phyloP scores from a whole-genome alignment of 2,797 vertebrate genomes.

The Euthynnus affinis region DNA sequence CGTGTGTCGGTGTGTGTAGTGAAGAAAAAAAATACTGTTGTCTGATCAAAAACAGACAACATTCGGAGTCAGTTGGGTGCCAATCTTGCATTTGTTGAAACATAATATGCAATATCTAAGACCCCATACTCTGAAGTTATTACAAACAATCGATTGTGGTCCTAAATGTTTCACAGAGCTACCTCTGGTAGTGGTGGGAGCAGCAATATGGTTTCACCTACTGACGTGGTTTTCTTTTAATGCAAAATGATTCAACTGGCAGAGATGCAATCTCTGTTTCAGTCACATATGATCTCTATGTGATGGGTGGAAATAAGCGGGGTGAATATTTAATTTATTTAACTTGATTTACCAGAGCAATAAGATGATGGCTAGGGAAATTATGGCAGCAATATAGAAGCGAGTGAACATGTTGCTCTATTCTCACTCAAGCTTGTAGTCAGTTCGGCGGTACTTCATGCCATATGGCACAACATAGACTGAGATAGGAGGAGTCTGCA shows the following conservation, averaged over 20 bases:
- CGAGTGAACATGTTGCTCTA: constrained; percentile 15
- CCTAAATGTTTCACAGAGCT: background rate
- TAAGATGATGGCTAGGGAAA: constrained; percentile 33
- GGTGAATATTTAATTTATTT: constrained; percentile 40
- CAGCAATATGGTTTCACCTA: constrained; percentile 9
- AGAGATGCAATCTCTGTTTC: constrained; percentile 11
- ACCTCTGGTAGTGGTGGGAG: background rate
- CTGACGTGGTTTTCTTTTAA: background rate
- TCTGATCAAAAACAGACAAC: constrained; percentile 40
- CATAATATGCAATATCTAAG: background rate
- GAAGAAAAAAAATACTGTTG: constrained; percentile 22
- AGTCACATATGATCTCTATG: constrained; percentile 16
- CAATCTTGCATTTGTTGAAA: constrained; percentile 19
- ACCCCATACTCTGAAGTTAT: background rate
- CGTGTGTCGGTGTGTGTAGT: constrained; percentile 16
- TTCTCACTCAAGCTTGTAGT: constrained; percentile 32
- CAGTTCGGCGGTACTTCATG: constrained; percentile 38
- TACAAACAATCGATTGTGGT: background rate
- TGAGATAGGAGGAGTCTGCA: background rate
- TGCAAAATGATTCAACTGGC: background rate
- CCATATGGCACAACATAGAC: constrained; percentile 27
- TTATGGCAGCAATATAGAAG: constrained; percentile 10
- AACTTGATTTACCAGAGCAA: constrained; percentile 48
- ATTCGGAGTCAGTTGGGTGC: constrained; percentile 3
- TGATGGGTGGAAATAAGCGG: constrained; percentile 16